Conservation (phyloP, 2,888 invertebrate species). For the Callimorpha dominula region DNA sequence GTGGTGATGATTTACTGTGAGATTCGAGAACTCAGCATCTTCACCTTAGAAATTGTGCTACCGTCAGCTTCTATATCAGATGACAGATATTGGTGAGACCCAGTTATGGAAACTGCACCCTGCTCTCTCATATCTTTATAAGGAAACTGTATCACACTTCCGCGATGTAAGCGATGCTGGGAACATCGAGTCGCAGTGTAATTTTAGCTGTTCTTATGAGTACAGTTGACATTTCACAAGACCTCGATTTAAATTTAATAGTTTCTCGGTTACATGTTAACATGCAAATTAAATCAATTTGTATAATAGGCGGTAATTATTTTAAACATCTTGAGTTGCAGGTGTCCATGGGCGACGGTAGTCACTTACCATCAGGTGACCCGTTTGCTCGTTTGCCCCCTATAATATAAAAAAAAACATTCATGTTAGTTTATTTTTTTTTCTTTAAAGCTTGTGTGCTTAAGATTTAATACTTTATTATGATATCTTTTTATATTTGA, state of each 20-base stretch:
- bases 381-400: no score
- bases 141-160: conserved; percentile 41
- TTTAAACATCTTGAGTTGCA: no score
- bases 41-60: neutral
- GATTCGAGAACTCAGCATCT: neutral
- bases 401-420: no score
- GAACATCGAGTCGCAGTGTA: conserved; percentile 22
- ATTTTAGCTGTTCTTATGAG: conserved; percentile 33
- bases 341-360: no score
- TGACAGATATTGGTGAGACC: conserved; percentile 20
- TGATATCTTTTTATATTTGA: no score
- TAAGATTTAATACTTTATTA: neutral
- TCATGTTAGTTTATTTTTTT: neutral
- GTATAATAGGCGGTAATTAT: neutral
- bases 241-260: conserved; percentile 11
- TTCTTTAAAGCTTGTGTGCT: neutral
- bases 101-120: conserved; percentile 25
- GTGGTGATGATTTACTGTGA: neutral
- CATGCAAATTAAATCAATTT: neutral
- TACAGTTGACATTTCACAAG: conserved; percentile 18
- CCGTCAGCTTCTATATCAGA: conserved; percentile 5
- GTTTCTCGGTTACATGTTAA: conserved; percentile 18
- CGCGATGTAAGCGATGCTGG: conserved; percentile 38
- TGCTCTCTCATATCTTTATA: conserved; percentile 20
- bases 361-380: no score